phyloP scores from a whole-genome alignment of 2,113 vertebrate species.

The Condylura cristata region DNA sequence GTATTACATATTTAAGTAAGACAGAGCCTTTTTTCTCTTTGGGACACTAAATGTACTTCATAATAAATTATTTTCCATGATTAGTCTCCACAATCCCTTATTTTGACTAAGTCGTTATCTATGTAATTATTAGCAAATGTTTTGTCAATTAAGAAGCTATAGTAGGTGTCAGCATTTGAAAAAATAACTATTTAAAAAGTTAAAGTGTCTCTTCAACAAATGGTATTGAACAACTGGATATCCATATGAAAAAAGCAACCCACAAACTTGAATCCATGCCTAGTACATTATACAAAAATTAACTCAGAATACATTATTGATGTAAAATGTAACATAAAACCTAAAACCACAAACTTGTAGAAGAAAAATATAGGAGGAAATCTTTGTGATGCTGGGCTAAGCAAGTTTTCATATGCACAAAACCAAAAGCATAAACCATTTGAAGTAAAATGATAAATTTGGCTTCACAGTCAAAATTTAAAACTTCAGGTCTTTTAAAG shows the following conservation, averaged over 20 bases:
- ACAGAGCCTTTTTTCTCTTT: background rate
- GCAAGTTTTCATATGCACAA: background rate
- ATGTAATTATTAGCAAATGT: background rate
- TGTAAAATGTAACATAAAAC: background rate
- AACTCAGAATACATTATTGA: conserved; percentile 2
- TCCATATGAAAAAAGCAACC: background rate
- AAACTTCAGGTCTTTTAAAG: conserved; percentile 25
- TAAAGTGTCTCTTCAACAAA: conserved; percentile 39
- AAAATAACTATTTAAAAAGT: conserved; percentile 35
- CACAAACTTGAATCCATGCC: background rate
- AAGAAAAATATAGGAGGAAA: background rate
- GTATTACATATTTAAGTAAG: background rate
- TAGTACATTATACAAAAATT: conserved; percentile 8
- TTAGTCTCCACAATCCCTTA: background rate
- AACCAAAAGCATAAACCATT: background rate
- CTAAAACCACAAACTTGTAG: background rate
- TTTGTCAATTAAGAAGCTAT: conserved; percentile 21
- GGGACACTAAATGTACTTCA: background rate
- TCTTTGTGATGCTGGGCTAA: background rate
- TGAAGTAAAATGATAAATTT: background rate
- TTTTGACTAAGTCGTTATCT: background rate
- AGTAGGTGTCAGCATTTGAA: conserved; percentile 7
- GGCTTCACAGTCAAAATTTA: background rate
- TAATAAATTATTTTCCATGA: background rate
- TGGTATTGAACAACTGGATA: background rate